phyloP scores from a whole-genome alignment of 2,113 vertebrate genomes.

The Dicerorhinus sumatrensis region DNA sequence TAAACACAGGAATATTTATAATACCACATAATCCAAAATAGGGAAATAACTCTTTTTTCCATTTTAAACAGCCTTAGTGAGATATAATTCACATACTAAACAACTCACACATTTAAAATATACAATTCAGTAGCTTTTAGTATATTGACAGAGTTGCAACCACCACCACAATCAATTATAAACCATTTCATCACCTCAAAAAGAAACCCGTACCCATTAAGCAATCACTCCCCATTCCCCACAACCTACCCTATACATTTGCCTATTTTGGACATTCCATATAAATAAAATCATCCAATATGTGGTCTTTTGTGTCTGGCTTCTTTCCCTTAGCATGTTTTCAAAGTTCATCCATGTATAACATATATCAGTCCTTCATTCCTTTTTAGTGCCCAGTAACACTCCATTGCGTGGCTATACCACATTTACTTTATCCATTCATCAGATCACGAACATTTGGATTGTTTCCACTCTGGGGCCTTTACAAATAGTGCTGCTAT shows the following conservation, averaged over 20 bases:
- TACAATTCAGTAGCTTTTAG: neutral
- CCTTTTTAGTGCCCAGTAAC: neutral
- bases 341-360: neutral
- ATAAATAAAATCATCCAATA: neutral
- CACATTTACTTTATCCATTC: neutral
- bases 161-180: neutral
- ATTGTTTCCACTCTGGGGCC: neutral
- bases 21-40: neutral
- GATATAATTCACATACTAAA: neutral
- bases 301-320: neutral
- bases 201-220: neutral
- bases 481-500: neutral
- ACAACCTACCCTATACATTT: neutral
- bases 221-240: neutral
- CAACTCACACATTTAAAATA: neutral
- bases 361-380: neutral
- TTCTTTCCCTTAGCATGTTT: neutral
- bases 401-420: neutral
- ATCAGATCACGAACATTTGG: neutral
- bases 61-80: neutral
- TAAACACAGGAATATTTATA: constrained; percentile 15
- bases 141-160: neutral
- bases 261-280: neutral
- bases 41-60: neutral
- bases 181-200: neutral